A percentile compares a stretch with the other conserved stretches of the same genome.
These are phyloP conservation scores for Cabera pusaria DNA, from an alignment of 2,888 invertebrate species.

Conservation along the genomic window DNA sequence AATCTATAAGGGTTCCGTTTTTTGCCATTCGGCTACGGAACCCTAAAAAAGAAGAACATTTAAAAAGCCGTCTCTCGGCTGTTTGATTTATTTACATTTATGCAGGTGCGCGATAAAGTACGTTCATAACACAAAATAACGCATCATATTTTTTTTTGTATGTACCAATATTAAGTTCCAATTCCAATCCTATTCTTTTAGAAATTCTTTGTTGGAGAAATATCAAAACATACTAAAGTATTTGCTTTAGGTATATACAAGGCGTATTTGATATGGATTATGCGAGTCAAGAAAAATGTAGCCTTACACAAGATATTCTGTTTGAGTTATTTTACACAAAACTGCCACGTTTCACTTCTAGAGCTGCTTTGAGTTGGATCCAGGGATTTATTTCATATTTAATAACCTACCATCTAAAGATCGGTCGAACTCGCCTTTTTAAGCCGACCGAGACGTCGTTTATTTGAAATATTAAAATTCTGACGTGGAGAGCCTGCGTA, in stretches of 20 bases:
- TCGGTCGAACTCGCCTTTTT: slow-evolving; percentile 16
- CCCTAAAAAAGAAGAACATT: too few species aligned
- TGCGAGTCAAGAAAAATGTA: slow-evolving; percentile 50
- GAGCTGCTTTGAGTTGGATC: slow-evolving; percentile 35
- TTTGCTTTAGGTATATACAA: slow-evolving; percentile 24
- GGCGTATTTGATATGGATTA: slow-evolving; percentile 46
- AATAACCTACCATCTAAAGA: slow-evolving; percentile 27
- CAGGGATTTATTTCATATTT: slow-evolving; percentile 34
- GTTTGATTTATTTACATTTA: too few species aligned
- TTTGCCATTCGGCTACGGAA: too few species aligned
- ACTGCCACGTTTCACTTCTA: slow-evolving; percentile 37
- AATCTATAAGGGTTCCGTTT: too few species aligned
- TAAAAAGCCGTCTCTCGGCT: too few species aligned
- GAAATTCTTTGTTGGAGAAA: background rate
- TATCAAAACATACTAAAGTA: slow-evolving; percentile 16
- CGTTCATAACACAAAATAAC: too few species aligned
- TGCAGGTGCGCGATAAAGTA: too few species aligned
- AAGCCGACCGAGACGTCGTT: slow-evolving; percentile 9
- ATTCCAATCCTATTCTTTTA: background rate
- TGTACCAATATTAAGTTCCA: too few species aligned
- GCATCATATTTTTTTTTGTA: too few species aligned
- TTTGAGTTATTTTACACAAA: slow-evolving; percentile 45
- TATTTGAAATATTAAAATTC: slow-evolving; percentile 23
- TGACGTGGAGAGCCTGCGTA: slow-evolving; percentile 16
- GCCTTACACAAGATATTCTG: slow-evolving; percentile 40